These are phyloP conservation scores for Dryobates pubescens DNA, from an alignment of 2,797 vertebrate genomes.

Conservation along the genomic window DNA sequence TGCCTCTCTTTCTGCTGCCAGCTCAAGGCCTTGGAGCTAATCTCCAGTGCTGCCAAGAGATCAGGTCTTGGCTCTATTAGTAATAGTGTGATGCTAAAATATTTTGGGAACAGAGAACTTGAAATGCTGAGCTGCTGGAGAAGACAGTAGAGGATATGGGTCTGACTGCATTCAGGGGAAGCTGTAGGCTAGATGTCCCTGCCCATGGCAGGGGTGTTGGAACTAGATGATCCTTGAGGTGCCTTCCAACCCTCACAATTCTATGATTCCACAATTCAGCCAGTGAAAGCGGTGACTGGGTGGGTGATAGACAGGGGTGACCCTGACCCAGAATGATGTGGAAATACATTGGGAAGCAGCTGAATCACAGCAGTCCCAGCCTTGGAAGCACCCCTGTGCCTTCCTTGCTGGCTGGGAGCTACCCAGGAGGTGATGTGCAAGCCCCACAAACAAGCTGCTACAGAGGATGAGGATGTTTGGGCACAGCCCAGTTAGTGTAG, in stretches of 20 bases:
- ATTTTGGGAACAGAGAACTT: neutral
- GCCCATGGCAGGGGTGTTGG: too few species aligned
- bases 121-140: neutral
- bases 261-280: neutral
- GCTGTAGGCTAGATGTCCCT: neutral
- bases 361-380: neutral
- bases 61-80: constrained; percentile 19
- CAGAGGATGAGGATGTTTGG: neutral
- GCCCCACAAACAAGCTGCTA: fast-evolving
- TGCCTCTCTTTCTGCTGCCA: constrained; percentile 27
- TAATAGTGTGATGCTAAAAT: constrained; percentile 15
- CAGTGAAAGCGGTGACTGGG: neutral
- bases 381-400: neutral
- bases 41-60: neutral
- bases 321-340: fast-evolving
- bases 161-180: neutral
- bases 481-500: neutral
- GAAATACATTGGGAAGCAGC: neutral
- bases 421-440: fast-evolving
- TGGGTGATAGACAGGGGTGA: neutral
- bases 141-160: neutral
- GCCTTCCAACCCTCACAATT: too few species aligned
- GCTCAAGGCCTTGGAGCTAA: neutral
- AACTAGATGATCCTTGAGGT: too few species aligned
- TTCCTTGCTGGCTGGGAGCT: neutral